Evolutionary conservation across 2,797 vertebrate species (phyloP), one percentile per base, ranked within the genome.

Genomic region (Apogon talboti): DNA sequence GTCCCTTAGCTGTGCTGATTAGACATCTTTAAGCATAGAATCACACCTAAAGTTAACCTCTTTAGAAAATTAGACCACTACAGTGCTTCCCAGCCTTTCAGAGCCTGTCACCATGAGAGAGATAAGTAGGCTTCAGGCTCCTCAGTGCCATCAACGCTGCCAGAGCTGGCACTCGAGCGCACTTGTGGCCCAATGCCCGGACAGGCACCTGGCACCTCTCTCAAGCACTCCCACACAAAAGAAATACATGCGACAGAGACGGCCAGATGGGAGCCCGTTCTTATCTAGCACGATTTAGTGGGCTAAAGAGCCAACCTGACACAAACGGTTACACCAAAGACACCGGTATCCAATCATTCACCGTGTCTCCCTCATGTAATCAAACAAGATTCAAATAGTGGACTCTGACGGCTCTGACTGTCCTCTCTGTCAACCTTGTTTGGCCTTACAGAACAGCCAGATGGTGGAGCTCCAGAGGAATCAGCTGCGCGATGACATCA

Each of bases 401-500:
- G 33, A 66, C 49, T 2, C 46, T 81, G 61, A 86, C 71, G 24
- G 15, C 37, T 73, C 58, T 73, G 50, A 45, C 33, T 44, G 45
- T 21, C 52, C 24, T 58, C 11, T 42, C 51, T 47, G 35, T 57
- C 42, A 3, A 1, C 24, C 12, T 60, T 6, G 2, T 50, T 64
- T 30, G 21, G 11, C 38, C 12, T 44, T 28, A 33, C 86, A 98
- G 98, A 95, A 93, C 81, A 95, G 94, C 88, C 95, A 98, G 91
- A 94, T 95, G 12, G 93, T 96, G 81, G 98, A 99, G 87, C 92
- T 96, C 48, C 96, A 99, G 89, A 95, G 96, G 74, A 92, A 91
- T 43, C 95, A 96, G 44, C 94, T 99, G 79, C 94, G 97, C 3
- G 97, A 99, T 59, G 97, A 99, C 87, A 95, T 98, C 88, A 99